Base-by-base conservation (phyloP, 2,113 vertebrate genomes). In the Prinia subflava region DNA sequence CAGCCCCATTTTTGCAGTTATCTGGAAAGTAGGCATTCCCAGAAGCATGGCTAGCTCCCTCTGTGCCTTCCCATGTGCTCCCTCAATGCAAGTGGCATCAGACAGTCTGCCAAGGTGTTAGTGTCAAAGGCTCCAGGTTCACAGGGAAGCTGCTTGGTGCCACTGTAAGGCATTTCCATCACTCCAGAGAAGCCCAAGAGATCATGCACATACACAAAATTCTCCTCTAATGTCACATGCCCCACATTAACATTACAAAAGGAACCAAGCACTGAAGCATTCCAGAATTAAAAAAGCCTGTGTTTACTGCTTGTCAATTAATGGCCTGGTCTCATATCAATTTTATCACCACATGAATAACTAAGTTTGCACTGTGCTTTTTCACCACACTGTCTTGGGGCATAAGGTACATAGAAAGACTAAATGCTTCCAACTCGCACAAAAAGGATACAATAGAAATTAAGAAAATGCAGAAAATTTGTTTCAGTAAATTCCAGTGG, bases 31-130 rank as follows among this genome's bases (percentile, higher is more conserved):
- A 14, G 62, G 1, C n/a, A 7, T 50, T 90, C 44, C 28, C 60
- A 67, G 50, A 75, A 31, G 13, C 47, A 28, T 4, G 31, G 33
- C 11, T n/a, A 15, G 30, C 35, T 42, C 24, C 74, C 18, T 57
- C 23, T 44, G 13, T 20, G 27, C n/a, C n/a, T n/a, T n/a, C n/a
- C n/a, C n/a, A n/a, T n/a, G n/a, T n/a, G n/a, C n/a, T 14, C 37
- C 64, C 63, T 73, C 4, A 4, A 20, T 13, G 33, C 37, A 60
- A 83, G 24, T 5, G 35, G 3, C 28, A 24, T 35, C 0, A 2
- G 19, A 22, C 22, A 56, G 4, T 18, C n/a, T 13, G 22, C 25
- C 30, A 25, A 15, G 0, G 4, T 0, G 0, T 13, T 53, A 14
- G 35, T 9, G 11, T 6, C 30, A 67, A 57, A 83, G 77, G 53